These are phyloP conservation scores for Ooceraea biroi DNA, from an alignment of 1,140 invertebrate genomes.

Conservation along the genomic window DNA sequence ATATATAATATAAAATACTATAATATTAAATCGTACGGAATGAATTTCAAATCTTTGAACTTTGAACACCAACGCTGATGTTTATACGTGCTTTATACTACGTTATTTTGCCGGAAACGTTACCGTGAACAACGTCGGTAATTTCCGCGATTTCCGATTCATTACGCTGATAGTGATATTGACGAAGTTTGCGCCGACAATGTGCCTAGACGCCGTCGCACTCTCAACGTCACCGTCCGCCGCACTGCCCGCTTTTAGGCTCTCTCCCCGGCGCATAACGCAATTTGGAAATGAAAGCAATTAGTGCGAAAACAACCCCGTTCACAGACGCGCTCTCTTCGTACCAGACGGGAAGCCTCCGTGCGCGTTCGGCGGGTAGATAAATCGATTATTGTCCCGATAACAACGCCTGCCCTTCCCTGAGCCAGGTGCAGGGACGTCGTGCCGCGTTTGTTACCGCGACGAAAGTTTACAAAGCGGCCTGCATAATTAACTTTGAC, in stretches of 20 bases:
- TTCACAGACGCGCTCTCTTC: conserved; percentile 38
- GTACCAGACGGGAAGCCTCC: not conserved
- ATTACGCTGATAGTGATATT: conserved; percentile 36
- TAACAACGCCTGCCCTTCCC: conserved; percentile 50
- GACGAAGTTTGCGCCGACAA: conserved; percentile 46
- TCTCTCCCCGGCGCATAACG: conserved; percentile 38
- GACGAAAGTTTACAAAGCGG: conserved; percentile 36
- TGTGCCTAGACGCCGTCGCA: conserved; percentile 25
- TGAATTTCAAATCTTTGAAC: conserved; percentile 8
- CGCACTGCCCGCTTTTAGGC: conserved; percentile 68
- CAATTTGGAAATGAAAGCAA: conserved; percentile 71
- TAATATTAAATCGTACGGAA: not conserved
- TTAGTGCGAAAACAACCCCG: conserved; percentile 69
- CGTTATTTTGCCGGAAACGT: conserved; percentile 5
- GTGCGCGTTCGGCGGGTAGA: conserved; percentile 21
- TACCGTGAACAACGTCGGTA: not conserved
- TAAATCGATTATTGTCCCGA: conserved; percentile 65
- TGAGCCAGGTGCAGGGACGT: conserved; percentile 4
- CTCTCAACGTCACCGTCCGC: conserved; percentile 47
- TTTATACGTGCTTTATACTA: not conserved
- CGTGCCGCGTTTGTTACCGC: not conserved
- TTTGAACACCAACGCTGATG: not conserved
- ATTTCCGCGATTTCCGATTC: not conserved
- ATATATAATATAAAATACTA: too few species aligned
- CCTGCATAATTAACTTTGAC: conserved; percentile 38